Evolutionary conservation across 2,888 invertebrate genomes (phyloP).

Genomic region (Hemaris fuciformis): DNA sequence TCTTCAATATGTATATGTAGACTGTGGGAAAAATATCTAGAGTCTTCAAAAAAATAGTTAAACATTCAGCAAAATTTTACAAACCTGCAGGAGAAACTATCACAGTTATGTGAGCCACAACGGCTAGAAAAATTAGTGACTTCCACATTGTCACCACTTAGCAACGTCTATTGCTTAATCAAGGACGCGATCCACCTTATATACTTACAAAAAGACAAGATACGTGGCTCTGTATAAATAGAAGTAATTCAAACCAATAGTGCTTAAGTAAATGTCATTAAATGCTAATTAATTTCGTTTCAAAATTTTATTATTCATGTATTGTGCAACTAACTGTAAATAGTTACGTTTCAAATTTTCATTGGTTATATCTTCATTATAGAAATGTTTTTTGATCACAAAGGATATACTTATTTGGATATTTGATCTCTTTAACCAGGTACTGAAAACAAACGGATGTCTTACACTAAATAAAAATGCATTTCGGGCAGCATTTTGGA

Average conservation of each 20-base stretch:
- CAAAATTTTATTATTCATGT: not conserved
- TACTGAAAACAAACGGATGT: no score
- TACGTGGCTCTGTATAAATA: not conserved
- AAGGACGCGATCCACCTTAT: constrained; percentile 5
- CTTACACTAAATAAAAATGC: no score
- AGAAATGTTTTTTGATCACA: not conserved
- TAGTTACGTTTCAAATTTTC: not conserved
- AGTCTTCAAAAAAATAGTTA: not conserved
- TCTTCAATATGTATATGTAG: no score
- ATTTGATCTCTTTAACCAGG: no score
- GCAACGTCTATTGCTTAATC: not conserved
- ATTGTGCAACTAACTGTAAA: not conserved
- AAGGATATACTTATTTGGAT: not conserved
- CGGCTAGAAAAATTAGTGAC: constrained; percentile 18
- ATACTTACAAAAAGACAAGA: not conserved
- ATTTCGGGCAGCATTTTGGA: no score
- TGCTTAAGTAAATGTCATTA: constrained; percentile 9
- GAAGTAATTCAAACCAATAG: constrained; percentile 5
- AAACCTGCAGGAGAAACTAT: constrained; percentile 10
- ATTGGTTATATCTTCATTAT: no score
- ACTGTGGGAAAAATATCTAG: no score
- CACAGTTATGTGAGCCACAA: constrained; percentile 18
- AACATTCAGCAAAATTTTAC: not conserved
- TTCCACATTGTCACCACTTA: constrained; percentile 28
- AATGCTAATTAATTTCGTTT: constrained; percentile 9